Evolutionary conservation across 2,113 vertebrate species (phyloP).

Genomic region (Petrocephalus zakoni): DNA sequence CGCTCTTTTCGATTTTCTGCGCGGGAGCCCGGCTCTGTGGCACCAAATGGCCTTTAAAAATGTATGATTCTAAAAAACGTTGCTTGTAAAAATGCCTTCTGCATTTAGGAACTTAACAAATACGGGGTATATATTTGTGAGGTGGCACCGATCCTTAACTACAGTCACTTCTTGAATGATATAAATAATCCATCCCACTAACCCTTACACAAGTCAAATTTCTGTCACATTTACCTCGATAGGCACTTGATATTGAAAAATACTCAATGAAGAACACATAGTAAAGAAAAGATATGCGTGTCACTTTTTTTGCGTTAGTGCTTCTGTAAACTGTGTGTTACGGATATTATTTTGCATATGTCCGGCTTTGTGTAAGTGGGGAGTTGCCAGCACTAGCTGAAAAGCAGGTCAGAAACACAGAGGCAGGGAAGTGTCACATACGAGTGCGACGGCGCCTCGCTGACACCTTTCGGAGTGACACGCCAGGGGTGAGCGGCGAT

Average conservation of each 20-base stretch:
- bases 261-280: background rate
- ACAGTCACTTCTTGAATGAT: background rate
- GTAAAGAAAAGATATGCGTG: background rate
- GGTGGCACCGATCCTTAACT: background rate
- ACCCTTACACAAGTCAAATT: background rate
- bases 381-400: background rate
- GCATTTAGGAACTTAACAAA: background rate
- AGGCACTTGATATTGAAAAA: background rate
- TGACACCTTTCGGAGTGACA: conserved; percentile 4
- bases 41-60: conserved; percentile 11
- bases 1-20: background rate
- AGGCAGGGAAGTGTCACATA: background rate
- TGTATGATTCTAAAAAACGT: background rate
- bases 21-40: background rate
- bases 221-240: background rate
- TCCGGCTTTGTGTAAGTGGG: background rate
- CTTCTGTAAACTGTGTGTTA: background rate
- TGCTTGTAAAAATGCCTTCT: background rate
- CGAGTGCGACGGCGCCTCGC: background rate
- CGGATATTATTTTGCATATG: background rate
- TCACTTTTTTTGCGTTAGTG: background rate
- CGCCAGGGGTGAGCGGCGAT: background rate
- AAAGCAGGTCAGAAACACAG: background rate
- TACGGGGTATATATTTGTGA: background rate
- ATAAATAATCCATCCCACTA: background rate